Percentiles rank a stretch among this genome's conserved stretches.
phyloP scores from a whole-genome alignment of 2,113 vertebrate genomes.

The Mirounga angustirostris region DNA sequence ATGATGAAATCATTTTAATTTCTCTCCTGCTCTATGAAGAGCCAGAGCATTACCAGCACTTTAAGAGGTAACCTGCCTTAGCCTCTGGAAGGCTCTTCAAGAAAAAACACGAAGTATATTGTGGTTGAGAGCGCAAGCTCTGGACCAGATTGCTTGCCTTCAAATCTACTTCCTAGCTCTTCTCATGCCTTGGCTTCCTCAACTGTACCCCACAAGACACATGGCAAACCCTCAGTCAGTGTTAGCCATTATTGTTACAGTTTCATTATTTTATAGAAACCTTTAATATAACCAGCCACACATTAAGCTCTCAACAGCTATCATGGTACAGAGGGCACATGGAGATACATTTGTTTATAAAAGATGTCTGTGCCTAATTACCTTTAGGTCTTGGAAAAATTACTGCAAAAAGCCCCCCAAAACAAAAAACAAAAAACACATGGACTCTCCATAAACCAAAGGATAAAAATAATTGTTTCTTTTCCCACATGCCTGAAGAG shows the following conservation, averaged over 20 bases:
- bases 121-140: not conserved
- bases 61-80: not conserved
- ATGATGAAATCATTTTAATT: not conserved
- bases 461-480: not conserved
- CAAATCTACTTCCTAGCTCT: not conserved
- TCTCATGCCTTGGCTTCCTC: not conserved
- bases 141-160: not conserved
- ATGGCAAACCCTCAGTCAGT: not conserved
- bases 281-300: not conserved
- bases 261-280: constrained; percentile 29
- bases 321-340: not conserved
- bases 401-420: not conserved
- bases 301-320: not conserved
- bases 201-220: not conserved
- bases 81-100: not conserved
- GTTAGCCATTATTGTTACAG: not conserved
- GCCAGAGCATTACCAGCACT: not conserved
- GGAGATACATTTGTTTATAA: not conserved
- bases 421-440: not conserved
- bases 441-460: not conserved
- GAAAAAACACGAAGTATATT: not conserved
- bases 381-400: not conserved
- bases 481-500: not conserved
- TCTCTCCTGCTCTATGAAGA: not conserved
- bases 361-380: constrained; percentile 15